Evolutionary conservation across 2,888 invertebrate genomes (phyloP).

Genomic region (Choreutis nemorana): DNA sequence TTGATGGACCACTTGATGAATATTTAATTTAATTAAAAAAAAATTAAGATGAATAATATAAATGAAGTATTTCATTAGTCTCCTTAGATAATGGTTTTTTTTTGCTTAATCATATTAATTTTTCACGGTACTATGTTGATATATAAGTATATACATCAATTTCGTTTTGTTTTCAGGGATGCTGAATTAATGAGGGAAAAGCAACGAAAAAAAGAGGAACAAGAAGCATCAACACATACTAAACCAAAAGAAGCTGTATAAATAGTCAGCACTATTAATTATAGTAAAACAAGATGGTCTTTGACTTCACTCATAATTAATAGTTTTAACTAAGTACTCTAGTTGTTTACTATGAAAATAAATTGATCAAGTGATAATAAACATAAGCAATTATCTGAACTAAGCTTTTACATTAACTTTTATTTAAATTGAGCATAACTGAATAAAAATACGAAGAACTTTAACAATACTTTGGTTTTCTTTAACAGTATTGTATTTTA

Average conservation of each 20-base stretch:
- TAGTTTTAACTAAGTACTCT: slow-evolving; percentile 28
- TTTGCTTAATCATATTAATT: background rate
- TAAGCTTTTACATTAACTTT: slow-evolving; percentile 21
- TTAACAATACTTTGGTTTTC: slow-evolving; percentile 28
- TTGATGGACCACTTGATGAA: too few relatives aligned
- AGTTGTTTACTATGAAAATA: slow-evolving; percentile 27
- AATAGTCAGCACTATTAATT: slow-evolving; percentile 32
- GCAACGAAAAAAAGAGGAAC: slow-evolving; percentile 78
- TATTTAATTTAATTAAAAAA: slow-evolving; percentile 9
- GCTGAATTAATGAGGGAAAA: slow-evolving; percentile 90
- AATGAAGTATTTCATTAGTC: background rate
- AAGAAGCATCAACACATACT: slow-evolving; percentile 21
- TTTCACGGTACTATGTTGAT: background rate
- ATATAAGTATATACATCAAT: too few relatives aligned
- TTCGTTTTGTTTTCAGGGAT: slow-evolving; percentile 68
- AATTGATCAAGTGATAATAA: slow-evolving; percentile 34
- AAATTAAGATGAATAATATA: slow-evolving; percentile 3
- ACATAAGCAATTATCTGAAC: slow-evolving; percentile 29
- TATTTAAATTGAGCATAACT: slow-evolving; percentile 32
- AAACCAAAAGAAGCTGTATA: slow-evolving; percentile 41
- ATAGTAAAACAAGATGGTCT: slow-evolving; percentile 12
- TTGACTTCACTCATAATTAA: slow-evolving; percentile 26
- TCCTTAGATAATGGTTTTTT: background rate
- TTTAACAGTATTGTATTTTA: slow-evolving; percentile 21
- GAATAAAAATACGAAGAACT: slow-evolving; percentile 25